Evolutionary conservation across 2,888 invertebrate species (phyloP).

Genomic region (Pimpla rufipes): DNA sequence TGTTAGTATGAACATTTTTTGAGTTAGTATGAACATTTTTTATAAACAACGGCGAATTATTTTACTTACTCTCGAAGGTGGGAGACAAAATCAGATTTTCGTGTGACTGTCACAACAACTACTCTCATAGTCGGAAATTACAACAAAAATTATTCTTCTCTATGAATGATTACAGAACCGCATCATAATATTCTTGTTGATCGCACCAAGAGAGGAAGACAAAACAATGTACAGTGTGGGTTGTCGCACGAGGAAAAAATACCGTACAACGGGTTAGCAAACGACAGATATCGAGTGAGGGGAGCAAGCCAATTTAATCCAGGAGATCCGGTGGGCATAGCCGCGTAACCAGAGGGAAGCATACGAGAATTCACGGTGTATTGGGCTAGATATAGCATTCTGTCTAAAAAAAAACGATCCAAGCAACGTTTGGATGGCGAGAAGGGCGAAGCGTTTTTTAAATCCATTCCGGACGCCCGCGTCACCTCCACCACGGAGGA

Average conservation of each 20-base stretch:
- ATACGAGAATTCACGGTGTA: conserved; percentile 34
- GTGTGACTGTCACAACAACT: too few relatives aligned
- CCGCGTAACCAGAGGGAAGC: conserved; percentile 40
- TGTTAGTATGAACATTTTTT: too few relatives aligned
- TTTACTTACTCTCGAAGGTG: too few relatives aligned
- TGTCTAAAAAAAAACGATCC: conserved; percentile 52
- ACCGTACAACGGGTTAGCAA: conserved; percentile 53
- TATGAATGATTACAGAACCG: too few relatives aligned
- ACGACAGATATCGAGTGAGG: conserved; percentile 11
- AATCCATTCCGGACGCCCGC: conserved; percentile 52
- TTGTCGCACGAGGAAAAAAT: conserved; percentile 36
- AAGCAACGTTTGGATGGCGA: conserved; percentile 42
- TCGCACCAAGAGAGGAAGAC: conserved; percentile 25
- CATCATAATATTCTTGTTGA: not conserved
- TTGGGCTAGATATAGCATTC: conserved; percentile 39
- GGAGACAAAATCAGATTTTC: too few relatives aligned
- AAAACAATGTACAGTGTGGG: conserved; percentile 55
- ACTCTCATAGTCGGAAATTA: too few relatives aligned
- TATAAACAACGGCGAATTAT: too few relatives aligned
- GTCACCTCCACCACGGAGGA: conserved; percentile 33
- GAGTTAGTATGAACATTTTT: too few relatives aligned
- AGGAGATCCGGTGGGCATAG: conserved; percentile 60
- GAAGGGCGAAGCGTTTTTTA: conserved; percentile 41
- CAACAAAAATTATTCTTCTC: too few relatives aligned
- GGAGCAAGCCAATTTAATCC: conserved; percentile 67